Evolutionary conservation across 1,140 invertebrate genomes (phyloP).

Genomic region (Trachymyrmex septentrionalis): DNA sequence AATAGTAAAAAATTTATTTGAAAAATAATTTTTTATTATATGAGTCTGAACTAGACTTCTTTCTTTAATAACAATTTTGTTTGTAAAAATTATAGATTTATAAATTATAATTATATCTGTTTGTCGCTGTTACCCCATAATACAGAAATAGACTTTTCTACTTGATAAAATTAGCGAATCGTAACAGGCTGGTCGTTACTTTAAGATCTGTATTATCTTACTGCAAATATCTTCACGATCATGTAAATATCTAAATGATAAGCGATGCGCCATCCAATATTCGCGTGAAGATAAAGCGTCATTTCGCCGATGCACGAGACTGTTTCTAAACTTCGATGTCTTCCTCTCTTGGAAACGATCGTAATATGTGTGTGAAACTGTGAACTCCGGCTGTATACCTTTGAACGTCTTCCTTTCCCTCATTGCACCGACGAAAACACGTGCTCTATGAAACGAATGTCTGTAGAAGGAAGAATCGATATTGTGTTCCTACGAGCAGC

Average conservation of each 20-base stretch:
- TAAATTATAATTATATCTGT: background rate
- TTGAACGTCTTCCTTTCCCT: constrained; percentile 67
- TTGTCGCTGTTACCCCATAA: constrained; percentile 34
- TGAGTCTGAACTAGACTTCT: background rate
- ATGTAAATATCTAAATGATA: constrained; percentile 57
- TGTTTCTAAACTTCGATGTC: constrained; percentile 59
- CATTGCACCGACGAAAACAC: constrained; percentile 67
- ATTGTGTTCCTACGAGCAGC: constrained; percentile 50
- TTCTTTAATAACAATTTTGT: background rate
- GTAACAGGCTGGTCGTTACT: constrained; percentile 21
- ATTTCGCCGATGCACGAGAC: constrained; percentile 34
- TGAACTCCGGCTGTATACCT: constrained; percentile 68
- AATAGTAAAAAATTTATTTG: background rate
- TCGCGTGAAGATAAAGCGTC: constrained; percentile 22
- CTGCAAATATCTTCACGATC: constrained; percentile 18
- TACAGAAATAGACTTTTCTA: constrained; percentile 44
- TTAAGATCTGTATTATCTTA: constrained; percentile 27
- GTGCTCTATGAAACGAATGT: constrained; percentile 44
- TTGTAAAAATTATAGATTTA: background rate
- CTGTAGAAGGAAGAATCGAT: constrained; percentile 24
- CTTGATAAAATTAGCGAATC: constrained; percentile 24
- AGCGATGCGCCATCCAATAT: constrained; percentile 33
- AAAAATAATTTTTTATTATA: background rate
- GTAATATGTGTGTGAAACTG: constrained; percentile 69
- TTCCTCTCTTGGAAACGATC: constrained; percentile 60